phyloP scores from a whole-genome alignment of 37 sponge, comb jelly and placozoan genomes.

The Tethya wilhelma region DNA sequence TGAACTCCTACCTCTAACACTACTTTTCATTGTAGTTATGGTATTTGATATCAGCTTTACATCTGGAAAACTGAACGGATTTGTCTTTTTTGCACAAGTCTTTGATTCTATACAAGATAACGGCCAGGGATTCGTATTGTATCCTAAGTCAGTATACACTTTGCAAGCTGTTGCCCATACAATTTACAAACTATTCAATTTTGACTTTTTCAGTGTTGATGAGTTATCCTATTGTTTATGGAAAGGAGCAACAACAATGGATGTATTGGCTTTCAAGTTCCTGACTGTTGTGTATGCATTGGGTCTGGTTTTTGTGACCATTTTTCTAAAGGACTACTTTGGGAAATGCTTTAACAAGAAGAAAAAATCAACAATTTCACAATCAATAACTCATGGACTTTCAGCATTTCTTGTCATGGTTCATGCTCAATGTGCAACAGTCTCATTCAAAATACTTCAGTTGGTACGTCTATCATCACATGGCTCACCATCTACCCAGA shows the following conservation, averaged over 20 bases:
- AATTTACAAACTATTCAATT: constrained; percentile 48
- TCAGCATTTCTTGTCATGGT: constrained; percentile 46
- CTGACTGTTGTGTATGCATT: constrained; percentile 47
- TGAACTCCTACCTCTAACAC: constrained; percentile 38
- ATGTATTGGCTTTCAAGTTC: constrained; percentile 46
- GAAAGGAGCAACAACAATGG: constrained; percentile 34
- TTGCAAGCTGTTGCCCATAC: background rate
- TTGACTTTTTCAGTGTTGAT: constrained; percentile 47
- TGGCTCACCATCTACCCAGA: too few relatives aligned
- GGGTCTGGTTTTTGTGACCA: background rate
- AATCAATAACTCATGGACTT: constrained; percentile 29
- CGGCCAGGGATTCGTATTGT: constrained; percentile 16
- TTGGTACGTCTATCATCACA: too few relatives aligned
- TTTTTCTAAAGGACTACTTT: constrained; percentile 13
- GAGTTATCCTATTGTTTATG: constrained; percentile 44
- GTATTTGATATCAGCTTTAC: constrained; percentile 45
- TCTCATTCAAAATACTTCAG: constrained; percentile 43
- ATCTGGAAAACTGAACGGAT: constrained; percentile 30
- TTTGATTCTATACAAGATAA: constrained; percentile 1
- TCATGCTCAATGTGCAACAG: constrained; percentile 40
- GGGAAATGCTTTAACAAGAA: background rate
- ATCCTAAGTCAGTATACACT: background rate
- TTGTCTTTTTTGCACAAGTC: constrained; percentile 48
- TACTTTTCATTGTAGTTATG: constrained; percentile 29
- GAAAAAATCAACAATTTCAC: background rate